Base-by-base conservation (phyloP, 2,113 vertebrate species). In the Polyodon spathula region DNA sequence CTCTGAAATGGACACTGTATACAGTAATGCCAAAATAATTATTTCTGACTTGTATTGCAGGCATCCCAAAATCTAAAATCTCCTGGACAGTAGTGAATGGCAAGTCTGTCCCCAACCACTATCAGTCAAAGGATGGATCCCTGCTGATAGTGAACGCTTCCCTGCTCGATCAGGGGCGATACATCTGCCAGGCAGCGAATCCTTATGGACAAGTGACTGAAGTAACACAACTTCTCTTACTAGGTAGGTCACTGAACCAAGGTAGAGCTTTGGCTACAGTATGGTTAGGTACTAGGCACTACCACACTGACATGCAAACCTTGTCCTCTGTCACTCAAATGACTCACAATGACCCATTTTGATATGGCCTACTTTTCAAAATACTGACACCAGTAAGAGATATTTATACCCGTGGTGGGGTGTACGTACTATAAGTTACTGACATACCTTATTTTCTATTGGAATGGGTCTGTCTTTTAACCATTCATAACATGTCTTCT, bases 51-150 rank as follows among this genome's bases (percentile, higher is more conserved):
- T 56, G 1, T 63, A n/a, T 63, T 56, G 3, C 68, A 90, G 88
- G 87, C 78, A 81, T 90, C 44, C 88, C 88, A 44, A 85, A 89
- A 76, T 86, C 81, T 44, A 79, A 84, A 78, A 67, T 90, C 65
- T 82, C 77, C 42, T 90, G 88, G 88, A 87, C 82, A 74, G 84
- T 72, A 70, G 84, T 88, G 54, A 79, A 76, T 60, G 74, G 73
- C 71, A 80, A 75, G 63, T 48, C 86, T 53, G 40, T 68, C 55
- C 62, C 77, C 57, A 39, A 61, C 43, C 10, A 4, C 42, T 65
- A 62, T 14, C 68, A 69, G 8, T 44, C 68, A 42, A 78, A 41
- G 0, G 76, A 87, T 59, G 84, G 83, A 8, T 73, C 76, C 41
- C 69, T 89, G 64, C 60, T 79, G 50, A 77, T 90, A 66, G 60